A percentile compares a stretch with the other conserved stretches of the same genome.
These are phyloP conservation scores for Carassius auratus DNA, from an alignment of 2,113 vertebrate genomes.

Conservation along the genomic window DNA sequence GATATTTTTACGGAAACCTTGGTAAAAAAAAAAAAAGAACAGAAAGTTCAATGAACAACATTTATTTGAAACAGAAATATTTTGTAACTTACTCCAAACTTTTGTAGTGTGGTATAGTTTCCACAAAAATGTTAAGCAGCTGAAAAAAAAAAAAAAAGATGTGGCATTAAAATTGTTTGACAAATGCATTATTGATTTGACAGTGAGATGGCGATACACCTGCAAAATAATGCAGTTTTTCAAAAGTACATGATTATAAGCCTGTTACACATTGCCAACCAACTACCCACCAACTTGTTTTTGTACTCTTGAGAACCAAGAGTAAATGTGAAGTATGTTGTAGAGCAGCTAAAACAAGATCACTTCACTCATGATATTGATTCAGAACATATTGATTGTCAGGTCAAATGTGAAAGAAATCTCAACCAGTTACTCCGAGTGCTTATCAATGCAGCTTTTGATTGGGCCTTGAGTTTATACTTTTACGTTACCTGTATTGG, in stretches of 20 bases:
- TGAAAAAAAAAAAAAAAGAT: neutral
- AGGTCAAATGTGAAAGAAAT: conserved; percentile 3
- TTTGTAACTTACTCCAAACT: too few species aligned
- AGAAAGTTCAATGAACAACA: too few species aligned
- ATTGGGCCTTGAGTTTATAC: conserved; percentile 4
- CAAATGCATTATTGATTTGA: neutral
- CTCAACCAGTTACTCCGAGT: neutral
- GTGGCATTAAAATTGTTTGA: neutral
- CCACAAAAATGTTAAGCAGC: too few species aligned
- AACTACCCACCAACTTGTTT: neutral
- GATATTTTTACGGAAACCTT: too few species aligned
- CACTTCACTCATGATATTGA: neutral
- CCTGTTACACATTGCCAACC: too few species aligned
- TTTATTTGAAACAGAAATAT: too few species aligned
- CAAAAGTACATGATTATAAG: neutral
- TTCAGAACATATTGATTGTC: conserved; percentile 3
- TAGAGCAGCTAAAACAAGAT: neutral
- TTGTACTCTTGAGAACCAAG: neutral
- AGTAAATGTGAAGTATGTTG: neutral
- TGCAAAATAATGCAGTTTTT: neutral
- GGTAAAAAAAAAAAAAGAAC: too few species aligned
- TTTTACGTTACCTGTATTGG: neutral
- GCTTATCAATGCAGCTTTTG: neutral
- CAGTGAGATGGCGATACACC: neutral
- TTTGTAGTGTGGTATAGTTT: too few species aligned